phyloP scores from a whole-genome alignment of 2,113 vertebrate species.

The Lathamus discolor region DNA sequence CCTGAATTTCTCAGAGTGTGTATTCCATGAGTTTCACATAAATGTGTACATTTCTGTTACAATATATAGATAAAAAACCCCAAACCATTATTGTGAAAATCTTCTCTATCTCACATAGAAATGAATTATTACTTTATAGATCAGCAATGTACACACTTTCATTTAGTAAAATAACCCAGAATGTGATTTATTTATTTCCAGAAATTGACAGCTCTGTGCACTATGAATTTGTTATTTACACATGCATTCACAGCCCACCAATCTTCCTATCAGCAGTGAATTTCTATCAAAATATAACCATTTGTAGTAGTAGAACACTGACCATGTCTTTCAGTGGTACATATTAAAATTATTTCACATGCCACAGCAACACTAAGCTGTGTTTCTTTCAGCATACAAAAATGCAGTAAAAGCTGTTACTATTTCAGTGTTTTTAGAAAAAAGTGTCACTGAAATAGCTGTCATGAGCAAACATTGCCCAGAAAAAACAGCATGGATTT shows the following conservation, averaged over 20 bases:
- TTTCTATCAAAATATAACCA: not conserved
- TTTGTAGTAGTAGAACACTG: not conserved
- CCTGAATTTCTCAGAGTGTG: not conserved
- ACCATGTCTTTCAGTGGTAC: not conserved
- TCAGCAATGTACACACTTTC: not conserved
- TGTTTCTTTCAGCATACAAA: not conserved
- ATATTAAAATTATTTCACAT: not conserved
- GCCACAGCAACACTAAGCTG: not conserved
- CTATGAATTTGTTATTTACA: not conserved
- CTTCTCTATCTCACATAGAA: not conserved
- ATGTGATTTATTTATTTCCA: not conserved
- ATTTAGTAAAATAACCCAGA: not conserved
- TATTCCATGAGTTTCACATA: not conserved
- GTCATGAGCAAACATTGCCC: not conserved
- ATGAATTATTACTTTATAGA: not conserved
- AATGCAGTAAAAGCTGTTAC: not conserved
- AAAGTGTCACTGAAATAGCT: not conserved
- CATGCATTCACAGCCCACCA: not conserved
- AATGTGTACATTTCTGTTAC: not conserved
- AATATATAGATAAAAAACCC: not conserved
- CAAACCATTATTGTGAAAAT: not conserved
- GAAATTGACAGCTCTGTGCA: not conserved
- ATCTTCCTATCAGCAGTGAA: not conserved
- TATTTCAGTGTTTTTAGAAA: not conserved
- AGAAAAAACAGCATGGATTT: not conserved